Conservation (phyloP, 2,797 vertebrate species). For the Selene dorsalis region DNA sequence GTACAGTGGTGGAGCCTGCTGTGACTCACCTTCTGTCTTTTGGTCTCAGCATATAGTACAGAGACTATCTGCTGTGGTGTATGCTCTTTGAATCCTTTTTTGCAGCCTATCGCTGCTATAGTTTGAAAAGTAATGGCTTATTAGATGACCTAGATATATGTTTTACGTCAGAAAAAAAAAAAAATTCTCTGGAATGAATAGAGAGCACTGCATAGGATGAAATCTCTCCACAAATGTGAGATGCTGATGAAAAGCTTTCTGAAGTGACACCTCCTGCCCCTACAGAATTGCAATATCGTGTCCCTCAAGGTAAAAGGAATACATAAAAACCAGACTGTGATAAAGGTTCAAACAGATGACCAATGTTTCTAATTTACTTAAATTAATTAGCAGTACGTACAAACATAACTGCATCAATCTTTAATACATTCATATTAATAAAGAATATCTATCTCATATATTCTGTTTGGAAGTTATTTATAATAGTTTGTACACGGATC, state of each 20-base stretch:
- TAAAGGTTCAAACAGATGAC: too few species aligned
- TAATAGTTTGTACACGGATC: neutral
- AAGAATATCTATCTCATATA: neutral
- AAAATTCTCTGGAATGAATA: constrained; percentile 18
- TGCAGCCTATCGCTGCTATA: constrained; percentile 36
- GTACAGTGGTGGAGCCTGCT: constrained; percentile 72
- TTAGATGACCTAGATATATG: constrained; percentile 57
- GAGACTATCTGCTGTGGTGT: constrained; percentile 45
- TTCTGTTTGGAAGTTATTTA: neutral
- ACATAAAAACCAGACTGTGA: neutral
- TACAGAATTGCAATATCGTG: neutral
- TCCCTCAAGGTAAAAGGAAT: neutral
- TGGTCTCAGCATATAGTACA: constrained; percentile 54
- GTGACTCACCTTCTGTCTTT: constrained; percentile 82
- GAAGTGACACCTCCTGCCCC: neutral
- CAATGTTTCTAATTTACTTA: neutral
- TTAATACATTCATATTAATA: neutral
- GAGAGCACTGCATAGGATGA: neutral
- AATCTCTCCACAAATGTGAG: constrained; percentile 20
- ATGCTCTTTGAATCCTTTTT: constrained; percentile 44
- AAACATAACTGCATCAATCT: neutral
- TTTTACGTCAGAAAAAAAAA: constrained; percentile 35
- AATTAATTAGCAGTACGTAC: too few species aligned
- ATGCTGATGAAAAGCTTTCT: constrained; percentile 28
- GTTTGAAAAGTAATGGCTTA: constrained; percentile 49